Conservation (phyloP, 2,113 vertebrate species). For the Engystomops pustulosus region DNA sequence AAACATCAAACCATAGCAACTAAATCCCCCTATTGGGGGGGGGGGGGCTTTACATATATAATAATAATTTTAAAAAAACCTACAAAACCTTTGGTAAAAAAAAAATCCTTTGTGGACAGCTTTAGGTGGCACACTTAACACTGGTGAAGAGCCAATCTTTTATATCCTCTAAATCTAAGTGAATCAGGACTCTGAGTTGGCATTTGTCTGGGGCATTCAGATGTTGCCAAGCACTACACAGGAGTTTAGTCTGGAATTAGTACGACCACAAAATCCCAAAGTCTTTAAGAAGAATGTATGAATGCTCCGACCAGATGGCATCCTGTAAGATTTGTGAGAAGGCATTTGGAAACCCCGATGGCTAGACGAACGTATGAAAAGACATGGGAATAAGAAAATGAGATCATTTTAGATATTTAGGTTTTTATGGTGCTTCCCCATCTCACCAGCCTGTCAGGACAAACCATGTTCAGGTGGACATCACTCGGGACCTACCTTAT, state of each 20-base stretch:
- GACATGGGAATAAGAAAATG: not conserved
- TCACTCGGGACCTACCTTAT: too few species aligned
- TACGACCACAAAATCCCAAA: slow-evolving; percentile 17
- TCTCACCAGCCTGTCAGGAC: too few species aligned
- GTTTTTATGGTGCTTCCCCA: not conserved
- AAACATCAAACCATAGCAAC: not conserved
- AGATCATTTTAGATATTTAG: not conserved
- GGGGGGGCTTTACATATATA: not conserved
- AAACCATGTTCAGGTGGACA: too few species aligned
- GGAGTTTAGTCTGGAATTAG: slow-evolving; percentile 20
- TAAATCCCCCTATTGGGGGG: not conserved
- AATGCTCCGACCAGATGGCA: not conserved
- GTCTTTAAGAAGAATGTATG: not conserved
- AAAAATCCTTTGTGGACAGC: too few species aligned
- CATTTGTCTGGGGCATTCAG: not conserved
- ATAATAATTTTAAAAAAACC: too few species aligned
- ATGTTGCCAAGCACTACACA: slow-evolving; percentile 17
- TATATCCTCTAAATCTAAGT: slow-evolving; percentile 23
- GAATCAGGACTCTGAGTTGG: not conserved
- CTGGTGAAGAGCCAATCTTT: slow-evolving; percentile 2
- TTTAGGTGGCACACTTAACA: not conserved
- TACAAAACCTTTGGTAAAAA: too few species aligned
- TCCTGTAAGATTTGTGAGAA: not conserved
- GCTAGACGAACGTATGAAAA: not conserved
- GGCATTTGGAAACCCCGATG: not conserved